Evolutionary conservation across 2,888 invertebrate genomes (phyloP), one percentile per base, ranked within the genome.

Genomic region (Buathra laborator): DNA sequence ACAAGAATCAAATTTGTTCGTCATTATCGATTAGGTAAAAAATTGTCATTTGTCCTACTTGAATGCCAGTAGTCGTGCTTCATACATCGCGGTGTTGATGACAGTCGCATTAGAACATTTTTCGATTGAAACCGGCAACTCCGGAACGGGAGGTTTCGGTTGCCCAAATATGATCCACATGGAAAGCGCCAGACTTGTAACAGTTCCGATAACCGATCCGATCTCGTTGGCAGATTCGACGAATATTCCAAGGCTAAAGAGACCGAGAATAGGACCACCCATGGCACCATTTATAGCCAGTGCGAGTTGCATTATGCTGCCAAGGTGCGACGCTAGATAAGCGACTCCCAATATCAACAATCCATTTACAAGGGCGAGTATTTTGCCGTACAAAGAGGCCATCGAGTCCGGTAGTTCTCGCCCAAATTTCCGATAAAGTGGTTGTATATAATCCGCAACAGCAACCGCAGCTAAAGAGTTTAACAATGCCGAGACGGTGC

Each of bases 401-500:
- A 95, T 96, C 14, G 96, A 94, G 85, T 97, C 97, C 0, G 96
- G 95, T 87, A 98, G 94, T 84, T 96, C 95, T 64, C 96, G 95
- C 37, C 96, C 96, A 83, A 87, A 96, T 67, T 66, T 82, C 81
- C 4, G 59, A 79, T 90, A 94, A 3, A 90, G 7, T 0, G 94
- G 94, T 90, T 96, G 96, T 1, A 98, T 94, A 89, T 98, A 98
- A 94, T 99, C 99, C 90, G 98, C 97, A 37, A 99, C 94, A 0
- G 98, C 97, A 10, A 98, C 97, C 0, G 99, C 98, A 0, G 99
- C 97, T 53, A 99, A 94, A 0, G 98, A 97, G 90, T 98, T 99
- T 83, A 99, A 95, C 24, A 98, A 96, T 0, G 99, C 98, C 0
- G 99, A 99, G 76, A 99, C 97, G 0, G 98, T 98, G 64, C 98